Percentiles rank a stretch among this genome's conserved stretches.
Evolutionary conservation across 2,888 invertebrate species (phyloP).

Genomic region (Drosophila prostipennis): DNA sequence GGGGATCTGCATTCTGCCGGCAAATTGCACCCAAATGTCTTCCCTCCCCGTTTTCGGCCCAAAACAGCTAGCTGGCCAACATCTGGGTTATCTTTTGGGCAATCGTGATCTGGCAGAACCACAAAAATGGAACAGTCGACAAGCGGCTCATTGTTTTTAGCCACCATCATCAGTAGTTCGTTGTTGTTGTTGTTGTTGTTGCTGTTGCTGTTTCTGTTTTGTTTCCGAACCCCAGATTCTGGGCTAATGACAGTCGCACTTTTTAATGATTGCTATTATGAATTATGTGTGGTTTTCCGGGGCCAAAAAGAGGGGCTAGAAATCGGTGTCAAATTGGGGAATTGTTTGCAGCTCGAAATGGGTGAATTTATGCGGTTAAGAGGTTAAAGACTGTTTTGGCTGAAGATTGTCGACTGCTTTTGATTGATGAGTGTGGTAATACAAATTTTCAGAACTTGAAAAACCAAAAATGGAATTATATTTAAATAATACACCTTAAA

Average conservation of each 20-base stretch:
- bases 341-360: conserved; percentile 25
- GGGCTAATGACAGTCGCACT: conserved; percentile 69
- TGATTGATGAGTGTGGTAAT: conserved; percentile 11
- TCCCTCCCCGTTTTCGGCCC: conserved; percentile 10
- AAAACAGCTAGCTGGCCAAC: conserved; percentile 7
- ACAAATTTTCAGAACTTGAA: not conserved
- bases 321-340: conserved; percentile 44
- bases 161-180: conserved; percentile 31
- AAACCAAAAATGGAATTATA: no score
- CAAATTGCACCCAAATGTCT: conserved; percentile 39
- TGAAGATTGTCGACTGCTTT: conserved; percentile 3
- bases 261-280: conserved; percentile 68
- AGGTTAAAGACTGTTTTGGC: conserved; percentile 27
- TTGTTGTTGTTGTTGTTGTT: no score
- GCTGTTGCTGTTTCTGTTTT: conserved; percentile 12
- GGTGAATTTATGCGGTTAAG: conserved; percentile 18
- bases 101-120: conserved; percentile 54
- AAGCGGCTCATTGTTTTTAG: conserved; percentile 31
- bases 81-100: conserved; percentile 67
- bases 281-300: conserved; percentile 56
- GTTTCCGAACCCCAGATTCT: conserved; percentile 46
- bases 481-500: no score
- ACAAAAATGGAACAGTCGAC: conserved; percentile 31
- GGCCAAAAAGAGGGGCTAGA: conserved; percentile 38
- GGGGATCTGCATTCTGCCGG: conserved; percentile 41